These are phyloP conservation scores for Conger conger DNA, from an alignment of 2,113 vertebrate species.

Conservation along the genomic window DNA sequence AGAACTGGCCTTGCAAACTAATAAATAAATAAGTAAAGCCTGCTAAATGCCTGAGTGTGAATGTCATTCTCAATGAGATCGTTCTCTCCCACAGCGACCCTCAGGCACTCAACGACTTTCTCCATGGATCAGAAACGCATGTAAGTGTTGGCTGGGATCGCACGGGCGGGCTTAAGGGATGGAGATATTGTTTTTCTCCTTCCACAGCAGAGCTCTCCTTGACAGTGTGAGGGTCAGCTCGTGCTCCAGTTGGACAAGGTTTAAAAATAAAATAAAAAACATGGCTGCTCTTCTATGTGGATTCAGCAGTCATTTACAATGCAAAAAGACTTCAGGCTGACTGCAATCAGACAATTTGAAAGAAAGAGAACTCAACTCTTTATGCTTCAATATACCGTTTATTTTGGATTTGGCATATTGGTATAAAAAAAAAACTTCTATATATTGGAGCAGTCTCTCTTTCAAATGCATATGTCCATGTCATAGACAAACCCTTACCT, in stretches of 20 bases:
- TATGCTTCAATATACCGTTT: no score
- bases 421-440: no score
- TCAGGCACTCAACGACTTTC: constrained; percentile 78
- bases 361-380: no score
- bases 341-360: no score
- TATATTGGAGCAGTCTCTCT: no score
- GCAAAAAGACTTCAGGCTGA: no score
- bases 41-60: not conserved
- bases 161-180: not conserved
- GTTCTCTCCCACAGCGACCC: constrained; percentile 65
- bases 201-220: not conserved
- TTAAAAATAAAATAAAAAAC: not conserved
- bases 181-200: not conserved
- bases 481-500: no score
- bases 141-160: constrained; percentile 57
- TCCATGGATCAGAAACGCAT: constrained; percentile 81
- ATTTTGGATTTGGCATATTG: constrained; percentile 8
- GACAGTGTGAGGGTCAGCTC: not conserved
- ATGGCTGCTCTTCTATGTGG: not conserved
- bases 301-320: no score
- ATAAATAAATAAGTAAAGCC: not conserved
- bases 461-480: no score
- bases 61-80: constrained; percentile 23
- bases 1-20: not conserved
- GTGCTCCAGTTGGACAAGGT: not conserved